Conservation (phyloP, 2,797 vertebrate genomes). For the Propithecus deckenii region DNA sequence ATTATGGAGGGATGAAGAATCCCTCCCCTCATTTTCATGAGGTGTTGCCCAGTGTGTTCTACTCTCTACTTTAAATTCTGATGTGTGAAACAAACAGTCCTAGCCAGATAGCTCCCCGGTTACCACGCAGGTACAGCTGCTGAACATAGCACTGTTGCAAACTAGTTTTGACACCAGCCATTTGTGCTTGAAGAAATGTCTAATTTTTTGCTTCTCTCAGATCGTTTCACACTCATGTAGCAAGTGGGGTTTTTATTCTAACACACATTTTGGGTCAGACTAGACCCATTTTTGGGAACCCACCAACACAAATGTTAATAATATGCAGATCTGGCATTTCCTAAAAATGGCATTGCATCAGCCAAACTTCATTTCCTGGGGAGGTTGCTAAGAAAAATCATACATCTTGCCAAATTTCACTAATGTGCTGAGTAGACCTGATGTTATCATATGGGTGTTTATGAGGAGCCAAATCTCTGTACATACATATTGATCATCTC, state of each 20-base stretch:
- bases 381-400: slow-evolving; percentile 76
- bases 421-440: slow-evolving; percentile 75
- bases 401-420: slow-evolving; percentile 72
- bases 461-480: slow-evolving; percentile 69
- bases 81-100: slow-evolving; percentile 45
- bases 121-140: slow-evolving; percentile 57
- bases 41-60: slow-evolving; percentile 1
- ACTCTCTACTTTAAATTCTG: slow-evolving; percentile 52
- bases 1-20: slow-evolving; percentile 19
- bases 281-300: slow-evolving; percentile 68
- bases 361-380: slow-evolving; percentile 76
- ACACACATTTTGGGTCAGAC: slow-evolving; percentile 61
- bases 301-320: slow-evolving; percentile 80
- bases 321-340: slow-evolving; percentile 78
- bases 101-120: slow-evolving; percentile 36
- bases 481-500: slow-evolving; percentile 74
- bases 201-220: slow-evolving; percentile 59
- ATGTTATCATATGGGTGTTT: slow-evolving; percentile 71
- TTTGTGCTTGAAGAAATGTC: slow-evolving; percentile 70
- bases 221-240: slow-evolving; percentile 58
- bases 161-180: slow-evolving; percentile 59
- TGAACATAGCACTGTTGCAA: not conserved
- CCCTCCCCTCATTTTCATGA: slow-evolving; percentile 13
- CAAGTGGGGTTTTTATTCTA: slow-evolving; percentile 56
- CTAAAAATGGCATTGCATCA: slow-evolving; percentile 63